A percentile compares a stretch with the other conserved stretches of the same genome.
Conservation (phyloP, 2,888 invertebrate species). For the Andrena chrysosceles region DNA sequence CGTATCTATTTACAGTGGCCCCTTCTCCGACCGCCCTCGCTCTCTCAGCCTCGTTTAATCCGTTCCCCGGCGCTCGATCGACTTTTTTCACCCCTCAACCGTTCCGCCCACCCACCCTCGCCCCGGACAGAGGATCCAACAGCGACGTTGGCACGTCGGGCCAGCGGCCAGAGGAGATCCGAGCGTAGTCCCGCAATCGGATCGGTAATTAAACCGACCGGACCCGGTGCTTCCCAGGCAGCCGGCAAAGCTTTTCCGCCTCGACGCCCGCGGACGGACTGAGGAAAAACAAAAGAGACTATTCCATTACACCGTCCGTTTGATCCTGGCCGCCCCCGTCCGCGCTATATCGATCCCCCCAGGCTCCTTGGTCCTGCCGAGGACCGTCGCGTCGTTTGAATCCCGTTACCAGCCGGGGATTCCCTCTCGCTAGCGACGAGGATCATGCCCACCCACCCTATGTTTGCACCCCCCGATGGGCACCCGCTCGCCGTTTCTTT, state of each 20-base stretch:
- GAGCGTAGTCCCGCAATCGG: slow-evolving; percentile 54
- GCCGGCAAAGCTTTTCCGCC: slow-evolving; percentile 51
- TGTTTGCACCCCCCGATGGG: not conserved
- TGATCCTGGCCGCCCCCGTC: slow-evolving; percentile 40
- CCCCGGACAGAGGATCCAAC: slow-evolving; percentile 9
- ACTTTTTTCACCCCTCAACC: slow-evolving; percentile 39
- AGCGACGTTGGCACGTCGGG: slow-evolving; percentile 52
- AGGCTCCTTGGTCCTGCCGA: slow-evolving; percentile 23
- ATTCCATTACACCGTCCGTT: slow-evolving; percentile 59
- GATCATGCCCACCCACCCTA: not conserved
- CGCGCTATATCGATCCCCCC: slow-evolving; percentile 43
- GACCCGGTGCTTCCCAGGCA: slow-evolving; percentile 33
- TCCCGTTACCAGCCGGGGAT: not conserved
- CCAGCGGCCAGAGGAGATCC: slow-evolving; percentile 35
- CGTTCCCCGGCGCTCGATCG: slow-evolving; percentile 44
- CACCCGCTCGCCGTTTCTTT: not conserved
- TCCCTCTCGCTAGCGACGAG: not conserved
- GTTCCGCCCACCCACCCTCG: not conserved
- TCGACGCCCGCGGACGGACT: slow-evolving; percentile 45
- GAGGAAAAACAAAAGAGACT: slow-evolving; percentile 57
- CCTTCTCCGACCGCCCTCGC: slow-evolving; percentile 1
- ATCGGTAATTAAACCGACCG: slow-evolving; percentile 61
- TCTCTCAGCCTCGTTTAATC: slow-evolving; percentile 38
- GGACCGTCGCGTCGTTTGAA: slow-evolving; percentile 7
- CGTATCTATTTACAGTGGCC: slow-evolving; percentile 53